Percentiles rank a stretch among this genome's conserved stretches.
phyloP scores from a whole-genome alignment of 2,888 invertebrate genomes.

The Leptopterna dolabrata region DNA sequence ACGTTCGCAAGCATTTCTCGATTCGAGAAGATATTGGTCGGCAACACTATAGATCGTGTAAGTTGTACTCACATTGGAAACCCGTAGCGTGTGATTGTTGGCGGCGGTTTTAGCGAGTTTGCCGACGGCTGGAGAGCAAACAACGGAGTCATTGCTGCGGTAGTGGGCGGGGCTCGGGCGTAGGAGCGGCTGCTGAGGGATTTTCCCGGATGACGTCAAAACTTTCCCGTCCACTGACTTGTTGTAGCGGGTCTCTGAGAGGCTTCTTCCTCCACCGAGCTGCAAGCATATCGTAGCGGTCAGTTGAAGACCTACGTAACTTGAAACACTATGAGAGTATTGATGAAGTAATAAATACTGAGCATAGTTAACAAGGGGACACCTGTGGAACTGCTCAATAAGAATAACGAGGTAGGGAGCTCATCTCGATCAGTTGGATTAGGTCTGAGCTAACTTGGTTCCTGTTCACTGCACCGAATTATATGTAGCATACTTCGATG shows the following conservation, averaged over 20 bases:
- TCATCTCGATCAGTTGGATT: too few species aligned
- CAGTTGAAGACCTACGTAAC: background rate
- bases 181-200: conserved; percentile 76
- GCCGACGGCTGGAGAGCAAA: conserved; percentile 59
- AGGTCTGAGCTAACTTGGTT: too few species aligned
- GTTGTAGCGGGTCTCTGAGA: conserved; percentile 52
- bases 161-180: conserved; percentile 81
- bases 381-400: too few species aligned
- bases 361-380: too few species aligned
- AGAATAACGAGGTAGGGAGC: too few species aligned
- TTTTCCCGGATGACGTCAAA: background rate
- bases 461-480: too few species aligned
- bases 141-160: conserved; percentile 60
- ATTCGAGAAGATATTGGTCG: too few species aligned
- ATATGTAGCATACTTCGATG: too few species aligned
- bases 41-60: too few species aligned
- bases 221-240: conserved; percentile 48
- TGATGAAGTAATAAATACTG: background rate
- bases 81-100: conserved; percentile 61
- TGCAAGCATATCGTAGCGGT: conserved; percentile 59
- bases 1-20: too few species aligned
- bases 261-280: conserved; percentile 42
- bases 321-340: background rate
- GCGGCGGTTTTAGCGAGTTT: conserved; percentile 64
- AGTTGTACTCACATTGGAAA: background rate